Conservation (phyloP, 2,797 vertebrate species). For the Syncerus caffer region DNA sequence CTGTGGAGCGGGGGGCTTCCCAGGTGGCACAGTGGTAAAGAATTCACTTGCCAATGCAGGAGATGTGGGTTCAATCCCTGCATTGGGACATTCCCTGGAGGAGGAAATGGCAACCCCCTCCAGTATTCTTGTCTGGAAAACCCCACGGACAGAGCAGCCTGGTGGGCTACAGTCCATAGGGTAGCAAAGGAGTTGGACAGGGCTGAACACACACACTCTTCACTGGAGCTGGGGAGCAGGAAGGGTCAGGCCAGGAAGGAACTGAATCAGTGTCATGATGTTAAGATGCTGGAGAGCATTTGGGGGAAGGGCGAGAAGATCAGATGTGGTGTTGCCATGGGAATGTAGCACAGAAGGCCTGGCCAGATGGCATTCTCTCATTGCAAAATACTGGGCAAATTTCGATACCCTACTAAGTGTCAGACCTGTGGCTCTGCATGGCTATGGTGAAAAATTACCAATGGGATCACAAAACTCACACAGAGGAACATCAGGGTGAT, state of each 20-base stretch:
- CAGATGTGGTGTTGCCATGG: background rate
- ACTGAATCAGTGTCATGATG: background rate
- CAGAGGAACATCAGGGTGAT: background rate
- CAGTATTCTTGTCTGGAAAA: background rate
- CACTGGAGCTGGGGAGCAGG: background rate
- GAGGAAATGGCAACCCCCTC: background rate
- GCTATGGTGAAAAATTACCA: background rate
- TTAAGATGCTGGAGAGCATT: background rate
- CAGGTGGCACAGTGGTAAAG: background rate
- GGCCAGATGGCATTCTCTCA: background rate
- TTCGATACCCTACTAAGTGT: background rate
- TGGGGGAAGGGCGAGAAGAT: background rate
- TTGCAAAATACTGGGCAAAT: background rate
- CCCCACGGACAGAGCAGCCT: background rate
- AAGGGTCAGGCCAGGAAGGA: background rate
- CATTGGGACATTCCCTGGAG: background rate
- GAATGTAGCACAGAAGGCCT: background rate
- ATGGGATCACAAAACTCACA: background rate
- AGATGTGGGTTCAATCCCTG: background rate
- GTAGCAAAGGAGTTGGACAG: background rate
- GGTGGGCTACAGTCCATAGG: background rate
- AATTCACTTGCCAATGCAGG: background rate
- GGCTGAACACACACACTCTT: background rate
- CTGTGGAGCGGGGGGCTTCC: rapidly evolving
- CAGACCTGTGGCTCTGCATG: background rate